Percentiles rank a stretch among this genome's conserved stretches.
These are phyloP conservation scores for Aphidoletes aphidimyza DNA, from an alignment of 2,888 invertebrate species.

Conservation along the genomic window DNA sequence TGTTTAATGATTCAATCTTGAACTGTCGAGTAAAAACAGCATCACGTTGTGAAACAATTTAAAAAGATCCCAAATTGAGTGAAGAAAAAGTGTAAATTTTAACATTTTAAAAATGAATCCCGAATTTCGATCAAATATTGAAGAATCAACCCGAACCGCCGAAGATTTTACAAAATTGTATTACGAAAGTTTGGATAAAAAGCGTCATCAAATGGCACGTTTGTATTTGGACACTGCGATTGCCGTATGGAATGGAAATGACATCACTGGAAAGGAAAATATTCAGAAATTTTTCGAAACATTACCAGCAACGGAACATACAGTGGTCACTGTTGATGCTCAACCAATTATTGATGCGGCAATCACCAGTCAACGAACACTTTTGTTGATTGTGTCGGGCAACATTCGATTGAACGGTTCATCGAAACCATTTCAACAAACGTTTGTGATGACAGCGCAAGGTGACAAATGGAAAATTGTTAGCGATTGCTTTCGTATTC, in stretches of 20 bases:
- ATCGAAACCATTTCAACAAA: constrained; percentile 81
- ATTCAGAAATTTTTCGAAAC: constrained; percentile 88
- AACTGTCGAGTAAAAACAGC: too few species aligned
- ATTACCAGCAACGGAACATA: constrained; percentile 83
- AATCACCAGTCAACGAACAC: constrained; percentile 81
- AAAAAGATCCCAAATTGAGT: too few species aligned
- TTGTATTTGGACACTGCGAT: constrained; percentile 85
- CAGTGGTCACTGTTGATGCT: constrained; percentile 81
- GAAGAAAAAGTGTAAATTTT: too few species aligned
- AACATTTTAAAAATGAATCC: too few species aligned
- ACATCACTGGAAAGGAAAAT: constrained; percentile 79
- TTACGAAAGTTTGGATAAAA: constrained; percentile 88
- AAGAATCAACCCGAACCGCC: constrained; percentile 86
- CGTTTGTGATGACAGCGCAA: constrained; percentile 86
- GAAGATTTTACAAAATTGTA: constrained; percentile 90
- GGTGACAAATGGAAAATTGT: constrained; percentile 95
- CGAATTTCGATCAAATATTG: constrained; percentile 74
- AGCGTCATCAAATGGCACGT: constrained; percentile 82
- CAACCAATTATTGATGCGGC: constrained; percentile 85
- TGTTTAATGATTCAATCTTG: too few species aligned
- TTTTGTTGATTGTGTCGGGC: constrained; percentile 85
- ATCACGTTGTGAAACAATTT: too few species aligned
- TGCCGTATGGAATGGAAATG: constrained; percentile 93
- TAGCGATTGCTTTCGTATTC: constrained; percentile 86
- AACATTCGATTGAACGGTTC: constrained; percentile 78